Base-by-base conservation (phyloP, 2,888 invertebrate genomes). In the Drosophila ustulata region DNA sequence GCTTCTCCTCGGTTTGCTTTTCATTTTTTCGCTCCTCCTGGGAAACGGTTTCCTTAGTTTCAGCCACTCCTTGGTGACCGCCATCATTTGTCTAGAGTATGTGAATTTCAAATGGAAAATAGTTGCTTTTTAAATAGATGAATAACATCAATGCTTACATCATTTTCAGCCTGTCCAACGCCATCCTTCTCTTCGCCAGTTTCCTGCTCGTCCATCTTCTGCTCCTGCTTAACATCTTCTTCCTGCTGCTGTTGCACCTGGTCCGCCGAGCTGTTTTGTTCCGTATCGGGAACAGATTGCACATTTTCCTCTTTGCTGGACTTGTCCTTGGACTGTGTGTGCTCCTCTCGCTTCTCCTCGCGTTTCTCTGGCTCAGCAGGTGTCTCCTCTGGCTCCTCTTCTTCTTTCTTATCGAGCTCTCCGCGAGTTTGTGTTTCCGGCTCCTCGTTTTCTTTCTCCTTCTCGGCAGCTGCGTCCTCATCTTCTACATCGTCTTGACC, bases 161-260 rank as follows among this genome's bases (percentile, higher is more conserved):
- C 96, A 69, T 95, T 93, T 82, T 97, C 95, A 0, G 96, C 95
- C 52, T 96, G 95, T 0, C 97, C 97, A 2, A 95, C 94, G 3
- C 95, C 95, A 80, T 94, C 94, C 74, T 95, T 94, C 45, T 93
- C 93, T 67, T 94, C 94, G 0, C 93, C 93, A 7, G 93, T 93
- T 51, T 94, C 93, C 80, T 94, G 94, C 72, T 93, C 94, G 53
- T 92, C 93, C 45, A 93, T 82, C 64, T 93, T 92, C 26, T 93
- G 93, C 26, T 93, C 93, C 66, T 93, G 93, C 75, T 93, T 88
- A 8, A 91, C 78, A 50, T 91, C 81, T 11, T 89, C 85, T 0
- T 90, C 92, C 34, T 93, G 93, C 73, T 93, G 82, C 49, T 82
- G 86, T 65, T 91, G 82, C 51, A 92, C 89, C 57, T 93, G 90